Base-by-base conservation (phyloP, 1,140 invertebrate species). In the Hypothenemus hampei region DNA sequence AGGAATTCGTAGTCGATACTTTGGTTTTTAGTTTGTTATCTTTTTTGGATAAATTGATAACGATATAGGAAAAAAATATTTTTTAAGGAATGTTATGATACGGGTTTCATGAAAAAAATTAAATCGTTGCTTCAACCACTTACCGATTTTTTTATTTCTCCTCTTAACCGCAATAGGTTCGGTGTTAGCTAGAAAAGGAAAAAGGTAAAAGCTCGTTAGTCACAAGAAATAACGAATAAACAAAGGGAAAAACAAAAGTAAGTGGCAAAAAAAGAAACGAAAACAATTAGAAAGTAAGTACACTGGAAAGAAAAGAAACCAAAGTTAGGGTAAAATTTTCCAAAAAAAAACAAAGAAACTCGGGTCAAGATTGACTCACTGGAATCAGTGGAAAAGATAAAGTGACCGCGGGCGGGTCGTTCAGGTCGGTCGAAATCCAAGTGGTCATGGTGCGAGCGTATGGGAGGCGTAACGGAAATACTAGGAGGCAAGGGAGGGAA, bases 121-220 rank as follows among this genome's bases (percentile, higher is more conserved):
- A n/a, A n/a, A n/a, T n/a, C n/a, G n/a, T n/a, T n/a, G n/a, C n/a
- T n/a, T n/a, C n/a, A n/a, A n/a, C n/a, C 55, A 67, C 67, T 69
- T 67, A 71, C 69, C 66, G 22, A 71, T 50, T 59, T 64, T 69
- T 63, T 61, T 67, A 66, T 71, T 69, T 63, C 69, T 65, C 54
- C 69, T 60, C 44, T 64, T 67, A 29, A 71, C 65, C 19, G 67
- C 66, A 57, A 66, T 45, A 37, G 63, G 59, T 10, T 63, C 57
- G 31, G 24, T 37, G 36, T 52, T 58, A 58, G 56, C 40, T 52
- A 48, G 15, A 51, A 52, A 29, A 52, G 20, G 44, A 49, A 3
- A 4, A 44, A 52, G 20, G 44, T 43, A 3, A 4, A 44, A 57
- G 54, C 47, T 15, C 15, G 44, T 37, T 51, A 40, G n/a, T n/a